Evolutionary conservation across 1,140 invertebrate genomes (phyloP), one percentile per base, ranked within the genome.

Genomic region (Phortica variegata): DNA sequence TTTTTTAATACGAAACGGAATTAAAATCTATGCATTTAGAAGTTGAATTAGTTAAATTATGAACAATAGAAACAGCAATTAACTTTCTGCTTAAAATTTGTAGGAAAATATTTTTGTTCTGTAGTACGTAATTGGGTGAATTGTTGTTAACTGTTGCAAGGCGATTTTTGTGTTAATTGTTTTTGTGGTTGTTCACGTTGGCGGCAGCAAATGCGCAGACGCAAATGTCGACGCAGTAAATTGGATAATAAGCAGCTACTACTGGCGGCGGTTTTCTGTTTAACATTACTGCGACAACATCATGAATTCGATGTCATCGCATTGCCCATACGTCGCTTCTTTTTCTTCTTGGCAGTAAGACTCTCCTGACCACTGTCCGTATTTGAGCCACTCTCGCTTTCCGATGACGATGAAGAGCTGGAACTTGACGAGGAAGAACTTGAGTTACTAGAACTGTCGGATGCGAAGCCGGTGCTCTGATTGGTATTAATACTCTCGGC

Each of bases 401-500:
- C 83, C 38, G 83, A 83, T 49, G 83, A 84, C 37, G 85, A 84
- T 63, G 86, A 86, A 18, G 84, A 86, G 56, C 79, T 80, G 52
- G 77, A 79, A 44, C 80, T 82, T 13, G 82, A 86, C 2, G 90
- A 92, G 43, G 88, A 91, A 37, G 89, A 92, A 29, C 88, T 92
- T 8, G 91, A 94, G 56, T 90, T 92, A 62, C 90, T 94, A 0
- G 90, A 93, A 54, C 90, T 94, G 78, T 97, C 95, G 3, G 94
- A 97, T 9, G 93, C 93, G 20, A 97, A 86, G 6, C 95, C 94
- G 10, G 91, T 94, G 36, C 88, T 85, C 70, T 89, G 82, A 59
- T 84, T 88, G 19, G 96, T 79, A 77, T 97, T 93, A 60, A 97
- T 89, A 58, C 81, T 81, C 58, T 93, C 89, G 12, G 95, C 92